Base-by-base conservation (phyloP, 2,888 invertebrate species). In the Halocaridina rubra region DNA sequence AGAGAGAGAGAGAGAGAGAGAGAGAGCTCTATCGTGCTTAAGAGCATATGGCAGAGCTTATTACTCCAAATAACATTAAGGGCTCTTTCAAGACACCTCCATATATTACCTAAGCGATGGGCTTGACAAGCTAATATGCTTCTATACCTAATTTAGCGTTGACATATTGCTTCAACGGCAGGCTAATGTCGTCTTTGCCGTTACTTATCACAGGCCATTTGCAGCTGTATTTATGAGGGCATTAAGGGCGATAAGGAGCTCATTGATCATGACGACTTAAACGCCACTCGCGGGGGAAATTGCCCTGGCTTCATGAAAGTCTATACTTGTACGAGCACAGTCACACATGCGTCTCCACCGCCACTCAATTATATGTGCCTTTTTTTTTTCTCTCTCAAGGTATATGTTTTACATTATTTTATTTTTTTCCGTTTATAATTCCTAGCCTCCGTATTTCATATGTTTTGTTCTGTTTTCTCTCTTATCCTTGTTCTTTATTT, bases 131-230 rank as follows among this genome's bases (percentile, higher is more conserved):
- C 13, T 46, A 46, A 46, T 46, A 46, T 13, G 46, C 16, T 32
- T 61, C 75, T 2, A 30, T 53, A n/a, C 59, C 59, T 53, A 59
- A 76, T 57, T 76, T 53, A 76, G n/a, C 76, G 46, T 53, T 76
- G 76, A 76, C 76, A 76, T 27, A 59, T 76, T 30, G 76, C 76
- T 57, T 27, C 57, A 32, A 57, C 53, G 57, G n/a, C 29, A 59
- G 22, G n/a, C 57, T 57, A 57, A 71, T 72, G 80, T 71, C 72
- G 30, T 19, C 29, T 71, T 32, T 71, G 39, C 69, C 32, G 32
- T 80, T 80, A 59, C 53, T 29, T 72, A 80, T 80, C 80, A 80
- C 80, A 80, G 53, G 59, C 80, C 80, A 80, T 80, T 80, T 59
- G 72, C 27, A 72, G 53, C 59, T 57, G 57, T 80, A 80, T 71